Evolutionary conservation across 2,888 invertebrate species (phyloP).

Genomic region (Lysandra bellargus): DNA sequence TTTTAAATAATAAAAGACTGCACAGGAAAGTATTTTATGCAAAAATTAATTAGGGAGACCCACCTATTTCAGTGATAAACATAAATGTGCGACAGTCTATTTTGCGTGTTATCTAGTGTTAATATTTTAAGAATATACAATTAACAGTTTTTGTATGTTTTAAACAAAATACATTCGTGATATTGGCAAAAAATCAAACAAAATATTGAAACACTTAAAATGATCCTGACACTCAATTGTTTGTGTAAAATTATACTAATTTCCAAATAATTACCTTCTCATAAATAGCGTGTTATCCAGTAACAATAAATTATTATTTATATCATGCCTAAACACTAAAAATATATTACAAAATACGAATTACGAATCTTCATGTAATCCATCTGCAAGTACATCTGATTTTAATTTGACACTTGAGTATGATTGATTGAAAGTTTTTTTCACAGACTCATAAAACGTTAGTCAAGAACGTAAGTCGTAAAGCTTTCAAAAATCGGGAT

Average conservation of each 20-base stretch:
- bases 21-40: not conserved
- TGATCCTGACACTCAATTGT: not conserved
- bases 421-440: conserved; percentile 28
- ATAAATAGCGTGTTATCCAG: conserved; percentile 24
- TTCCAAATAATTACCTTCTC: conserved; percentile 21
- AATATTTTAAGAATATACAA: not conserved
- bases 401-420: conserved; percentile 27
- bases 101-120: not conserved
- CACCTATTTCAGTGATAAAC: not conserved
- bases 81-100: not conserved
- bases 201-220: conserved; percentile 12
- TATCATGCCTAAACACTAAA: conserved; percentile 12
- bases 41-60: conserved; percentile 25
- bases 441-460: not conserved
- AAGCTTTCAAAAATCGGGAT: not conserved
- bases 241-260: not conserved
- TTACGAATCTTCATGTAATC: conserved; percentile 30
- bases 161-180: not conserved
- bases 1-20: not conserved
- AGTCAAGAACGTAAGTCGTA: not conserved
- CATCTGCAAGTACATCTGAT: conserved; percentile 27
- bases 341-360: conserved; percentile 30
- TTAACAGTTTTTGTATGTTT: not conserved
- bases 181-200: not conserved
- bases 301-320: conserved; percentile 21